phyloP scores from a whole-genome alignment of 1,140 invertebrate species.

The Hormaphis cornu region DNA sequence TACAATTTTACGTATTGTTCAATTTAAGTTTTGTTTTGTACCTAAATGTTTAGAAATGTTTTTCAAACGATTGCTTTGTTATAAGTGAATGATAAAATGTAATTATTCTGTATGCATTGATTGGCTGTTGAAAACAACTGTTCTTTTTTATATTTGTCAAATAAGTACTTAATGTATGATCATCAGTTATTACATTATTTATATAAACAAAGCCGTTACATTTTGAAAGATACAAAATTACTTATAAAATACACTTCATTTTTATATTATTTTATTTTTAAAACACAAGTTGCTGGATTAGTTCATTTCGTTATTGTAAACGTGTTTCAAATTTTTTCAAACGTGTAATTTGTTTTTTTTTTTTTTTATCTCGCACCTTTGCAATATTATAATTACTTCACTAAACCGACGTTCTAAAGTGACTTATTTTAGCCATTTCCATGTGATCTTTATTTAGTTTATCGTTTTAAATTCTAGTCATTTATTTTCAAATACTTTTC shows the following conservation, averaged over 20 bases:
- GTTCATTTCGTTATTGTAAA: no score
- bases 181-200: not conserved
- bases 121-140: not conserved
- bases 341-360: no score
- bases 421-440: conserved; percentile 3
- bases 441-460: conserved; percentile 3
- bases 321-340: no score
- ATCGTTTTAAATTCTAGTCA: conserved; percentile 3
- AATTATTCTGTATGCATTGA: not conserved
- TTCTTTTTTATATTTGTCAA: not conserved
- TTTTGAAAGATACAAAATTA: no score
- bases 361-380: not conserved
- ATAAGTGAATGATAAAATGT: not conserved
- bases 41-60: not conserved
- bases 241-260: no score
- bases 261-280: no score
- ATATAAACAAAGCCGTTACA: no score
- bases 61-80: not conserved
- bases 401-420: not conserved
- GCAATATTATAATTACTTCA: not conserved
- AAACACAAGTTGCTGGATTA: no score
- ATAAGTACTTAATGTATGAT: not conserved
- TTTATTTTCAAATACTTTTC: not conserved
- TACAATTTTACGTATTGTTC: not conserved
- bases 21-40: not conserved